Evolutionary conservation across 1,140 invertebrate genomes (phyloP).

Genomic region (Manduca sexta): DNA sequence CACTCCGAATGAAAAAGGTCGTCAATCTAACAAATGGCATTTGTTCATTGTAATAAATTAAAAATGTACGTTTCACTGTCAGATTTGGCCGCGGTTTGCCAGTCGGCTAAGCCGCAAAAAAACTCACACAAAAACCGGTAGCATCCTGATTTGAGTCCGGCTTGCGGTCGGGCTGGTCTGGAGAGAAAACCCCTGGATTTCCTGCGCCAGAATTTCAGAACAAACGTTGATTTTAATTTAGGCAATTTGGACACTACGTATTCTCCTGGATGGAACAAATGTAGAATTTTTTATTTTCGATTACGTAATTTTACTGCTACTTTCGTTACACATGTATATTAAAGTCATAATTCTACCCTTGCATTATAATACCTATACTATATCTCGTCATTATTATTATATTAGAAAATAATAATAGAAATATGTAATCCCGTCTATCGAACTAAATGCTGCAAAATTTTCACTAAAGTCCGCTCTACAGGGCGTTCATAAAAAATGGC

Average conservation of each 20-base stretch:
- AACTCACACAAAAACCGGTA: conserved; percentile 14
- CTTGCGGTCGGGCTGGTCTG: conserved; percentile 24
- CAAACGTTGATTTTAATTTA: conserved; percentile 15
- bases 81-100: conserved; percentile 24
- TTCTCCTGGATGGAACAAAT: too few relatives aligned
- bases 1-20: conserved; percentile 9
- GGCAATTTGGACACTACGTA: background rate
- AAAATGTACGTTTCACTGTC: conserved; percentile 14
- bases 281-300: too few relatives aligned
- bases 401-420: too few relatives aligned
- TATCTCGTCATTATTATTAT: too few relatives aligned
- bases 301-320: too few relatives aligned
- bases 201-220: conserved; percentile 10
- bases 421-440: too few relatives aligned
- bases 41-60: conserved; percentile 13
- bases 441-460: too few relatives aligned
- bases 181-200: conserved; percentile 5
- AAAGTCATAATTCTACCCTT: too few relatives aligned
- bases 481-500: too few relatives aligned
- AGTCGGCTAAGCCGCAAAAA: conserved; percentile 29
- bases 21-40: conserved; percentile 15
- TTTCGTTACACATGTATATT: too few relatives aligned
- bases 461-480: too few relatives aligned
- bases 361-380: too few relatives aligned
- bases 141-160: conserved; percentile 30